Conservation (phyloP, 2,113 vertebrate genomes). For the Menura novaehollandiae region DNA sequence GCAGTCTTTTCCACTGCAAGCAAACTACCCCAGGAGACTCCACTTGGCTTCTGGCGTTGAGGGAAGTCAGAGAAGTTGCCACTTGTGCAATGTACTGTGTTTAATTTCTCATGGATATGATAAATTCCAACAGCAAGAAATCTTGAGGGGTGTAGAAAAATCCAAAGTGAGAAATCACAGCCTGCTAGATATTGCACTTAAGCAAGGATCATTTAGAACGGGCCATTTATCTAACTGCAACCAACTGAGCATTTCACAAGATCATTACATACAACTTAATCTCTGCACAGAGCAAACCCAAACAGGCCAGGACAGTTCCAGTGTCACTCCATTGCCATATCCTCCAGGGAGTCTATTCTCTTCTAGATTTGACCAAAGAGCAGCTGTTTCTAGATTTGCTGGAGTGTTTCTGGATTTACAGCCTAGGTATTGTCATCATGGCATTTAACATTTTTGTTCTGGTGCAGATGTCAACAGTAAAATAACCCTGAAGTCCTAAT, state of each 20-base stretch:
- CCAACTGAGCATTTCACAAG: background rate
- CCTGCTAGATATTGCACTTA: background rate
- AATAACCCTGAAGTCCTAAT: background rate
- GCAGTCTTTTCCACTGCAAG: background rate
- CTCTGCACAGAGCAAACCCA: background rate
- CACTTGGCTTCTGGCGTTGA: background rate
- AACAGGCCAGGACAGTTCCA: background rate
- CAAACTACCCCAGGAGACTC: background rate
- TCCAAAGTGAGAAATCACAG: background rate
- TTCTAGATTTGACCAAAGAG: background rate
- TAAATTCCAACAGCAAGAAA: background rate
- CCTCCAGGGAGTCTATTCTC: background rate
- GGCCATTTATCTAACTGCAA: background rate
- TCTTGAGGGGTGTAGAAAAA: background rate
- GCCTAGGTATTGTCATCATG: too few relatives aligned
- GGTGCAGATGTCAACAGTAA: background rate
- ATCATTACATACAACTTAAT: background rate
- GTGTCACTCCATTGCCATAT: background rate
- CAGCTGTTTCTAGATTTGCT: background rate
- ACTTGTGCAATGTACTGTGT: background rate
- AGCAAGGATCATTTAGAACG: background rate
- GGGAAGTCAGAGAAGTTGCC: background rate
- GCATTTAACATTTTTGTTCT: background rate
- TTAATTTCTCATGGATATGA: background rate
- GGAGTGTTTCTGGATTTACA: background rate